These are phyloP conservation scores for Chamaetylas fuelleborni DNA, from an alignment of 2,113 vertebrate species.

Conservation along the genomic window DNA sequence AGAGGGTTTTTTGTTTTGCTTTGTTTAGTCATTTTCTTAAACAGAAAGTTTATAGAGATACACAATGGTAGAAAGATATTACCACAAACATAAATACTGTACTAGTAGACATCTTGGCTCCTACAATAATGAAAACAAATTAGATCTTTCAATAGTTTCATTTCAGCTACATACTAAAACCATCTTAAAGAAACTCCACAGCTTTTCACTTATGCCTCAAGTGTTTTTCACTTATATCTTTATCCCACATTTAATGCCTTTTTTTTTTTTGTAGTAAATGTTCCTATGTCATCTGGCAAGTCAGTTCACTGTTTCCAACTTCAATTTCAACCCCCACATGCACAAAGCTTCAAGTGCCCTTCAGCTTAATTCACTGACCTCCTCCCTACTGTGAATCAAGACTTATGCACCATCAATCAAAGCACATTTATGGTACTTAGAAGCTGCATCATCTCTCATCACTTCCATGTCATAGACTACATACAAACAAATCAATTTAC, in stretches of 20 bases:
- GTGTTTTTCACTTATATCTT: neutral
- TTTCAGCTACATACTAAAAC: constrained; percentile 5
- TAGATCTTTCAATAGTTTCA: neutral
- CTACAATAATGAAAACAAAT: constrained; percentile 35
- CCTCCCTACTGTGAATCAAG: neutral
- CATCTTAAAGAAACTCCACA: neutral
- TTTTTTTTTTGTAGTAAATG: neutral
- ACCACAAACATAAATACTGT: constrained; percentile 35
- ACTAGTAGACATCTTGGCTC: constrained; percentile 32
- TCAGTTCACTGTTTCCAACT: neutral
- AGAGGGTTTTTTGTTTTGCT: constrained; percentile 12
- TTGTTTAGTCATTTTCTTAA: neutral
- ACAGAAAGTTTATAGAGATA: constrained; percentile 41
- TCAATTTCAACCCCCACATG: neutral
- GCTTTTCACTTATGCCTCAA: constrained; percentile 23
- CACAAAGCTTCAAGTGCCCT: neutral
- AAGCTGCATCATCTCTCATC: neutral
- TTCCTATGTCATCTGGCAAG: neutral
- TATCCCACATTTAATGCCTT: neutral
- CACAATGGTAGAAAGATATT: neutral
- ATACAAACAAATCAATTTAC: neutral
- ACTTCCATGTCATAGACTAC: neutral
- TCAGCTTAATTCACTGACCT: neutral
- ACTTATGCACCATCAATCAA: neutral
- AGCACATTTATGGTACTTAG: neutral